Evolutionary conservation across 2,113 vertebrate species (phyloP).

Genomic region (Uria lomvia): DNA sequence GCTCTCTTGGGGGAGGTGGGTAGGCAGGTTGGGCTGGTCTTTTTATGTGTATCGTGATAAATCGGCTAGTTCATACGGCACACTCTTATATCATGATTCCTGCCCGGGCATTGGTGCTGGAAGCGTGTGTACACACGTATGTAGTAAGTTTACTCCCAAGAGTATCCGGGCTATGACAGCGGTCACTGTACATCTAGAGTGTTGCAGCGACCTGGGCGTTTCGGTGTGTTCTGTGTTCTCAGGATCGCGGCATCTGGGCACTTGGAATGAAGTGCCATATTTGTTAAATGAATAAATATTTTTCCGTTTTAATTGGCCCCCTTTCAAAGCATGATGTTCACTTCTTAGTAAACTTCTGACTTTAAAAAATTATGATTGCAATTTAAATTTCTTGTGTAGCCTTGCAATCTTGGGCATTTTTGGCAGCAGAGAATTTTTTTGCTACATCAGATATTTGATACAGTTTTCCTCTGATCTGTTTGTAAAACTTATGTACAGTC

Average conservation of each 20-base stretch:
- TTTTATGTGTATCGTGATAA: not conserved
- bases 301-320: rapidly evolving
- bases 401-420: not conserved
- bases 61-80: rapidly evolving
- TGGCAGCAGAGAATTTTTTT: not conserved
- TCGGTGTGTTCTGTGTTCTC: not conserved
- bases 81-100: not conserved
- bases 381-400: not conserved
- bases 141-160: not conserved
- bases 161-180: not conserved
- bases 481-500: not conserved
- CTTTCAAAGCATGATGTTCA: not conserved
- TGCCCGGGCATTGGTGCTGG: not conserved
- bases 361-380: not conserved
- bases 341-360: not conserved
- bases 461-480: not conserved
- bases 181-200: not conserved
- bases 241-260: not conserved
- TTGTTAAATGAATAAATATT: not conserved
- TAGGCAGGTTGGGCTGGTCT: not conserved
- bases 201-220: not conserved
- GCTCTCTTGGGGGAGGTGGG: not conserved
- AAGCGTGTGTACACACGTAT: rapidly evolving
- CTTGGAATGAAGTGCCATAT: not conserved
- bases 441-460: not conserved